Percentiles rank a stretch among this genome's conserved stretches.
Evolutionary conservation across 2,797 vertebrate genomes (phyloP).

Genomic region (Tauraco hartlaubi): DNA sequence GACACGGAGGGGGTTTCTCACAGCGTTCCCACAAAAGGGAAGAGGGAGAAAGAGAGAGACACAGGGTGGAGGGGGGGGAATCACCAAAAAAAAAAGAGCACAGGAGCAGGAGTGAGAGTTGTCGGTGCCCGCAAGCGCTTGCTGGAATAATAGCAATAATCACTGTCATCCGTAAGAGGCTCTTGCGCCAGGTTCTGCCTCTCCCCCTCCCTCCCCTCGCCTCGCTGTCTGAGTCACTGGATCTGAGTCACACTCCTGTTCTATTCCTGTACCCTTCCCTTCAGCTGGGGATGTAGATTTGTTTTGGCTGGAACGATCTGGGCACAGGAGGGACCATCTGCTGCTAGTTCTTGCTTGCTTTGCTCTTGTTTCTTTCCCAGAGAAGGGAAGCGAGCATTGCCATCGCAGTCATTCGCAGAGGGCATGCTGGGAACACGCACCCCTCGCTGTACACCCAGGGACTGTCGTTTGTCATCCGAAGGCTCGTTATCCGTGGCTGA

Average conservation of each 20-base stretch:
- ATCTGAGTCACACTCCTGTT: constrained; percentile 76
- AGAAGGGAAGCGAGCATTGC: constrained; percentile 67
- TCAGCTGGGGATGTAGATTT: constrained; percentile 67
- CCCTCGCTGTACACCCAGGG: constrained; percentile 39
- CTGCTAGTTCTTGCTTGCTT: constrained; percentile 67
- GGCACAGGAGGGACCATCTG: constrained; percentile 68
- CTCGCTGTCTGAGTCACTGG: constrained; percentile 74
- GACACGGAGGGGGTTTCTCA: constrained; percentile 21
- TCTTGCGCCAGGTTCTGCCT: constrained; percentile 65
- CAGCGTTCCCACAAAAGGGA: constrained; percentile 4
- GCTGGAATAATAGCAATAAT: constrained; percentile 61
- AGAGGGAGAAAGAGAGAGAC: not conserved
- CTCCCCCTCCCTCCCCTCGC: constrained; percentile 62
- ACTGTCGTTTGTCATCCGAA: constrained; percentile 60
- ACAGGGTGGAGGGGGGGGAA: too few relatives aligned
- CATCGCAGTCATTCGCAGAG: constrained; percentile 58
- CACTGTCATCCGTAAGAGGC: constrained; percentile 58
- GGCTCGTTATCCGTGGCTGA: constrained; percentile 28
- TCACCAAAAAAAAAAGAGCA: not conserved
- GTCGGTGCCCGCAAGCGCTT: constrained; percentile 32
- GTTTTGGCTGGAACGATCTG: constrained; percentile 67
- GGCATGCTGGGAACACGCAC: constrained; percentile 44
- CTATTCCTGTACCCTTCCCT: constrained; percentile 69
- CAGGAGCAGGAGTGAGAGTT: constrained; percentile 42
- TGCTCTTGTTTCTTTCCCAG: constrained; percentile 65